Evolutionary conservation across 1,140 invertebrate genomes (phyloP), one percentile per base, ranked within the genome.

Genomic region (Tetramorium alpestre): DNA sequence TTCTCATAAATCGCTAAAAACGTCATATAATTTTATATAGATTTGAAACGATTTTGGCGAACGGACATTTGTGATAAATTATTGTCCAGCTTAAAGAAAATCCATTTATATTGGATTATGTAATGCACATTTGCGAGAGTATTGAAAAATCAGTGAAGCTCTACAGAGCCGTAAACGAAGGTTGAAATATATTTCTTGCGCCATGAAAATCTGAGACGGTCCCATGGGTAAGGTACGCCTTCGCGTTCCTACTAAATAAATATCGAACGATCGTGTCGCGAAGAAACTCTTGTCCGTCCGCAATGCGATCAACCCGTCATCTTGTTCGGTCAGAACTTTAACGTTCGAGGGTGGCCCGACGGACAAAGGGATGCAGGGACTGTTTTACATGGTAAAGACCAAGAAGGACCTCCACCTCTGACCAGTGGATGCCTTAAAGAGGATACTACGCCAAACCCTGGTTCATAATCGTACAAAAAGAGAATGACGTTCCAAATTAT

Each of bases 351-450:
- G 18, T 65, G 76, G 67, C 69, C 84, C 56, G 75, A 88, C 86
- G 91, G 91, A 92, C 90, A 92, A 90, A 93, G 89, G 84, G 89
- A 75, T 90, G 88, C 82, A 89, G 88, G 89, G 82, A 69, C 87
- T 92, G 81, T 89, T 93, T 93, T 92, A 88, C 92, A 92, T 92
- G 85, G 91, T 88, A 92, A 93, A 91, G 89, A 89, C 77, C 84
- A 67, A 73, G 69, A 73, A 89, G 33, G 72, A 85, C 69, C 49
- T 44, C 54, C 28, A 28, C 28, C 60, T 54, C 38, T 77, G 75
- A 56, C 80, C 91, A 82, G 22, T 44, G 58, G 49, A 86, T 80
- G 73, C 80, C 84, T 91, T 91, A 89, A 90, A 91, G 91, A 73
- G 84, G 84, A 91, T 90, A 16, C 22, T 3, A 4, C 69, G n/a